Conservation (phyloP, 2,888 invertebrate genomes). For the Synergus itoensis region DNA sequence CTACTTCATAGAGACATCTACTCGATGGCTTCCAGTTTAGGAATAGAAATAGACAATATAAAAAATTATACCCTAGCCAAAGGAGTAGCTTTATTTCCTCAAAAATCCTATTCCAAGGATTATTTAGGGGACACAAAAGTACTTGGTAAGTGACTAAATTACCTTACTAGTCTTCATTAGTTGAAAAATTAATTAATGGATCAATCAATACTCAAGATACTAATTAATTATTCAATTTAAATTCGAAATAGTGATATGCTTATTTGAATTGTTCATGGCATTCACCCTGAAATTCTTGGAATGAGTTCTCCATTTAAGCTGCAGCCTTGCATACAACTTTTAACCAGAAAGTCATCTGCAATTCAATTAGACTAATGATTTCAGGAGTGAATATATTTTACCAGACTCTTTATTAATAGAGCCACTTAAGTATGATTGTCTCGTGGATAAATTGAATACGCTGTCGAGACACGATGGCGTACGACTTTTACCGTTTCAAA, state of each 20-base stretch:
- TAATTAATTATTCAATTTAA: neutral
- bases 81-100: conserved; percentile 83
- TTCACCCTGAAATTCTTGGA: conserved; percentile 24
- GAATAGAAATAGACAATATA: conserved; percentile 79
- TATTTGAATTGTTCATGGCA: neutral
- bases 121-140: conserved; percentile 84
- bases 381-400: conserved; percentile 59
- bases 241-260: neutral
- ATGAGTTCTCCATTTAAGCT: conserved; percentile 28
- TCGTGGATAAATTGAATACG: conserved; percentile 46
- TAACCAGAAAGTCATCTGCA: conserved; percentile 50
- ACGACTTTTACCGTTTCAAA: conserved; percentile 64
- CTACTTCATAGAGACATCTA: conserved; percentile 89
- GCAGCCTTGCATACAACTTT: conserved; percentile 43
- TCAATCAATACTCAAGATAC: neutral
- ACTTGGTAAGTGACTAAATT: conserved; percentile 79
- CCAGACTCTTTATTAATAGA: conserved; percentile 62
- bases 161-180: neutral
- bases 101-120: conserved; percentile 80
- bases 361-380: conserved; percentile 55
- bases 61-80: conserved; percentile 80
- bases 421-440: conserved; percentile 66
- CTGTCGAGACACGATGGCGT: conserved; percentile 43
- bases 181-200: neutral
- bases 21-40: conserved; percentile 79